These are phyloP conservation scores for Heliconius aoede DNA, from an alignment of 2,888 invertebrate genomes.

Conservation along the genomic window DNA sequence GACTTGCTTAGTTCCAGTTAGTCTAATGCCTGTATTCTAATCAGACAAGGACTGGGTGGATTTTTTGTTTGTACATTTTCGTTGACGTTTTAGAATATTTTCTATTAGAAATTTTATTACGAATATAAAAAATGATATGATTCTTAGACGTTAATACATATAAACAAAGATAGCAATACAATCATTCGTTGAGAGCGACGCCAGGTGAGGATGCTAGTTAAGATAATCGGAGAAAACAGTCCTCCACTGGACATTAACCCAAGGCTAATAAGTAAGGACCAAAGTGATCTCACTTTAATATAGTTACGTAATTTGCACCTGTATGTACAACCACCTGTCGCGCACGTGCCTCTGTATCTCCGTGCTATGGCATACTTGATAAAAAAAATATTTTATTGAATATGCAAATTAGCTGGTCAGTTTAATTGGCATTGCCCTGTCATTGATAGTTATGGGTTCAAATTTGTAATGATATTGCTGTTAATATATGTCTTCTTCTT, in stretches of 20 bases:
- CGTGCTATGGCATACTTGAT: constrained; percentile 5
- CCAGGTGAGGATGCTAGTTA: constrained; percentile 5
- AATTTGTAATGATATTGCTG: too few relatives aligned
- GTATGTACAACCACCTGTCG: constrained; percentile 69
- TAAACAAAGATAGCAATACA: not conserved
- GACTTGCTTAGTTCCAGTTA: not conserved
- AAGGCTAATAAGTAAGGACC: constrained; percentile 33
- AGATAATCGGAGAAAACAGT: constrained; percentile 24
- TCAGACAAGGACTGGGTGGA: too few relatives aligned
- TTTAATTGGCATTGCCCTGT: constrained; percentile 6
- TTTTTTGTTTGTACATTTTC: not conserved
- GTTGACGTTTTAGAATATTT: not conserved
- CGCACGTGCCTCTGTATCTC: constrained; percentile 71
- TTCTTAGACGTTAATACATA: too few relatives aligned
- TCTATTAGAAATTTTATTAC: too few relatives aligned
- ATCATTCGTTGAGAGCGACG: not conserved
- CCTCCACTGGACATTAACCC: constrained; percentile 31
- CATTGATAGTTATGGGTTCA: not conserved
- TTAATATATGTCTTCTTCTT: too few relatives aligned
- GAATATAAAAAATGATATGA: too few relatives aligned
- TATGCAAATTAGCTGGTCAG: not conserved
- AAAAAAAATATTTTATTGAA: constrained; percentile 2
- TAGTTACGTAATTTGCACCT: constrained; percentile 52
- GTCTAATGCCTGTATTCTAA: not conserved
- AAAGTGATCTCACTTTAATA: constrained; percentile 19